Conservation (phyloP, 2,113 vertebrate genomes). For the Mormoops blainvillei region DNA sequence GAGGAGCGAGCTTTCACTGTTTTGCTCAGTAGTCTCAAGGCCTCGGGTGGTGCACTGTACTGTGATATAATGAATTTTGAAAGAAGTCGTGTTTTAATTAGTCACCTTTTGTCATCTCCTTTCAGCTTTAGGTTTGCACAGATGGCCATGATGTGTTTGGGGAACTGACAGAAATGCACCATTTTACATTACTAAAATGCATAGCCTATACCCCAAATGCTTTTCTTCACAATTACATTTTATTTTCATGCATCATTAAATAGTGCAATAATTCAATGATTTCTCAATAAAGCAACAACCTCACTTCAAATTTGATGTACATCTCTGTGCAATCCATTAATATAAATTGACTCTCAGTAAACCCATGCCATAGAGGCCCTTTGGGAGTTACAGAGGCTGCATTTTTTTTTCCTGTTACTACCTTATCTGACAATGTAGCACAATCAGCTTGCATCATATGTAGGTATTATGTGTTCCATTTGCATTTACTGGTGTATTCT, state of each 20-base stretch:
- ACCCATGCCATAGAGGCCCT: constrained; percentile 19
- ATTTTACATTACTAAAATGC: constrained; percentile 21
- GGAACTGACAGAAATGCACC: constrained; percentile 4
- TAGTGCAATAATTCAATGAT: constrained; percentile 66
- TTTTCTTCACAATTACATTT: constrained; percentile 30
- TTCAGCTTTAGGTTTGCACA: constrained; percentile 47
- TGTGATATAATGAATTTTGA: constrained; percentile 21
- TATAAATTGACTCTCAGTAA: constrained; percentile 61
- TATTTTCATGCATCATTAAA: constrained; percentile 56
- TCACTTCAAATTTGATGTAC: constrained; percentile 46
- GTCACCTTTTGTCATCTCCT: constrained; percentile 47
- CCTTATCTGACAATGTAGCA: not conserved
- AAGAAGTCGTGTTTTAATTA: constrained; percentile 52
- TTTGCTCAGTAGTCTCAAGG: not conserved
- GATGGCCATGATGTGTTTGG: constrained; percentile 18
- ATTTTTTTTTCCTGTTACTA: not conserved
- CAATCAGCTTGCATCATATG: constrained; percentile 29
- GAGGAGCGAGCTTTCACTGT: not conserved
- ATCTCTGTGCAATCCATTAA: constrained; percentile 53
- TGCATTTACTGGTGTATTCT: constrained; percentile 52
- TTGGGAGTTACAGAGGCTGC: not conserved
- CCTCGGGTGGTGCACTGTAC: not conserved
- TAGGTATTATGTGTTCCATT: not conserved
- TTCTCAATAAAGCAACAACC: constrained; percentile 59
- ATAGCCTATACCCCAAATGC: not conserved